A percentile compares a stretch with the other conserved stretches of the same genome.
phyloP scores from a whole-genome alignment of 2,113 vertebrate species.

The Prionailurus bengalensis region DNA sequence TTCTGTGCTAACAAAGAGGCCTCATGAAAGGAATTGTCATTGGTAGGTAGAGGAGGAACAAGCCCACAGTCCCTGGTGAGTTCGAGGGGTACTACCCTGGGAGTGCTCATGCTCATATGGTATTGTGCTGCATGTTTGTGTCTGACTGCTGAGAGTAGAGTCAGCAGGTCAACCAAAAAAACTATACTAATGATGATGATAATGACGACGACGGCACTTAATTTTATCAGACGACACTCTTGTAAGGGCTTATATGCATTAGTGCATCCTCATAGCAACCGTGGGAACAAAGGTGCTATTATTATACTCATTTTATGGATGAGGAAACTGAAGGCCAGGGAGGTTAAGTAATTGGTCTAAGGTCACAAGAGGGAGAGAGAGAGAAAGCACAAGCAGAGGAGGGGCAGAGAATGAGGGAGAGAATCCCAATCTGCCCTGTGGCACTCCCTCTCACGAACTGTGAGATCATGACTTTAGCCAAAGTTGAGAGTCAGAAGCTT shows the following conservation, averaged over 20 bases:
- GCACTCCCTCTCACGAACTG: too few species aligned
- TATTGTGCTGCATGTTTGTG: accelerated
- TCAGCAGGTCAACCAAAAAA: background rate
- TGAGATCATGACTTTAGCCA: too few species aligned
- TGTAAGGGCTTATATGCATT: background rate
- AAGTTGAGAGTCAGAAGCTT: too few species aligned
- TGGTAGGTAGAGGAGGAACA: background rate
- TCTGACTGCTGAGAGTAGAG: background rate
- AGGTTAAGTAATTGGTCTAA: background rate
- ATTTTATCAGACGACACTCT: background rate
- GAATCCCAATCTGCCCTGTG: too few species aligned
- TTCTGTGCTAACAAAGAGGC: background rate
- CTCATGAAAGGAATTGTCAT: background rate
- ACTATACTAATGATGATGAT: background rate
- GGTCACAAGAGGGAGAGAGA: background rate
- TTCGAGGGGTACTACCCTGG: background rate
- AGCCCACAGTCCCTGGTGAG: background rate
- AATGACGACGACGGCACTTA: background rate
- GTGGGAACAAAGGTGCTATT: background rate
- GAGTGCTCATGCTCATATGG: accelerated
- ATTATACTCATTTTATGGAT: background rate
- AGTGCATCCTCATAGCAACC: background rate
- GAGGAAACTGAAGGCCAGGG: background rate
- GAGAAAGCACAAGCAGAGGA: too few species aligned
- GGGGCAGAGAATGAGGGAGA: too few species aligned